Evolutionary conservation across 2,888 invertebrate species (phyloP).

Genomic region (Luperina testacea): DNA sequence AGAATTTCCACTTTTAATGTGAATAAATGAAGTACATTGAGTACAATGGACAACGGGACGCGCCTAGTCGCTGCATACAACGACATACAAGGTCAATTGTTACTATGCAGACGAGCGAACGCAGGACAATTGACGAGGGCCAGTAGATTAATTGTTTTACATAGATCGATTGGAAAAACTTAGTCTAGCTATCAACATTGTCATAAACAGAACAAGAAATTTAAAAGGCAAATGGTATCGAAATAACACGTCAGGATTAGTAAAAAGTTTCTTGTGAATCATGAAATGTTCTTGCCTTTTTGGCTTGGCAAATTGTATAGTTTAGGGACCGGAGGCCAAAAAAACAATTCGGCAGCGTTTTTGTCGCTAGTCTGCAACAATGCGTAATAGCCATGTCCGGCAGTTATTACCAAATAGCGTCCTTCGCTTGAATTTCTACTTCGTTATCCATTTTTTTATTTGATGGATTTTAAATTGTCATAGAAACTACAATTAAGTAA

Average conservation of each 20-base stretch:
- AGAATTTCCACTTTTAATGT: constrained; percentile 74
- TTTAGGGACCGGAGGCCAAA: constrained; percentile 28
- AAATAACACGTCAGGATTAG: constrained; percentile 18
- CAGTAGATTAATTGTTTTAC: not conserved
- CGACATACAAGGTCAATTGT: constrained; percentile 63
- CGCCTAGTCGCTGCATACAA: constrained; percentile 59
- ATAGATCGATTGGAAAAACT: not conserved
- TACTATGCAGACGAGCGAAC: constrained; percentile 38
- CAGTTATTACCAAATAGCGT: constrained; percentile 66
- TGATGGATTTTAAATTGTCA: constrained; percentile 44
- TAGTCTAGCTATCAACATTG: not conserved
- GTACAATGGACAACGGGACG: constrained; percentile 76
- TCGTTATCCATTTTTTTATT: constrained; percentile 44
- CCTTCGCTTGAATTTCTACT: constrained; percentile 68
- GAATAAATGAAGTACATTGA: constrained; percentile 63
- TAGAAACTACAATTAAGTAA: constrained; percentile 37
- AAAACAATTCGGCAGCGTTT: constrained; percentile 45
- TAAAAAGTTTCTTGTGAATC: constrained; percentile 43
- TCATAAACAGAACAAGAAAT: not conserved
- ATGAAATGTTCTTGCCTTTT: constrained; percentile 22
- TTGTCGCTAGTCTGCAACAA: constrained; percentile 52
- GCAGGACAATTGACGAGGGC: constrained; percentile 15
- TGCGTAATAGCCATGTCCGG: constrained; percentile 69
- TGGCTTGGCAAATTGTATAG: constrained; percentile 37
- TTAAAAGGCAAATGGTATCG: constrained; percentile 5